Conservation (phyloP, 2,797 vertebrate genomes). For the Silurus aristotelis region DNA sequence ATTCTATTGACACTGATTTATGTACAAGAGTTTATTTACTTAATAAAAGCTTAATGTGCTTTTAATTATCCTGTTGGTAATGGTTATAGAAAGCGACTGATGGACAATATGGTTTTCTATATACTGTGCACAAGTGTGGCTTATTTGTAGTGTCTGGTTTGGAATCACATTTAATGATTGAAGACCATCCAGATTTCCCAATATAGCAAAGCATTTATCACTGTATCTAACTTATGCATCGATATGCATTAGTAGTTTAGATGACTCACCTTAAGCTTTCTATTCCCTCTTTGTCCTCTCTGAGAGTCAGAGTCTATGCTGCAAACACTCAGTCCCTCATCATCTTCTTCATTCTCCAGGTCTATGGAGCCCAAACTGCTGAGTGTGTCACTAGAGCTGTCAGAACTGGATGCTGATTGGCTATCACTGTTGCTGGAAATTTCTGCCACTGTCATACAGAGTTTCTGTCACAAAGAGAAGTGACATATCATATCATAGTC, state of each 20-base stretch:
- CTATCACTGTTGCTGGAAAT: conserved; percentile 88
- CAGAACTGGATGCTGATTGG: conserved; percentile 87
- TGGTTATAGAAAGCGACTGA: not conserved
- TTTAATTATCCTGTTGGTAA: not conserved
- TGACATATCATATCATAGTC: conserved; percentile 35
- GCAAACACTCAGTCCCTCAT: conserved; percentile 81
- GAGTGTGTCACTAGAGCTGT: conserved; percentile 86
- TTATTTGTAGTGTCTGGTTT: not conserved
- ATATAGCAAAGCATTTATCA: not conserved
- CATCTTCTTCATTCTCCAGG: conserved; percentile 82
- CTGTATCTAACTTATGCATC: not conserved
- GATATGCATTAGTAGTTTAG: not conserved
- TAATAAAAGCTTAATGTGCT: not conserved
- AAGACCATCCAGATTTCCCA: not conserved
- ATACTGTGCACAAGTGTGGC: not conserved
- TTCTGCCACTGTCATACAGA: conserved; percentile 80
- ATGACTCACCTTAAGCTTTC: conserved; percentile 75
- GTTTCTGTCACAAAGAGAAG: conserved; percentile 69
- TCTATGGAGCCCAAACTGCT: conserved; percentile 90
- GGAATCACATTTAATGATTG: not conserved
- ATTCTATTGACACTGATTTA: not conserved
- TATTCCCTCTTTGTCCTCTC: conserved; percentile 76
- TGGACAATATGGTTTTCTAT: not conserved
- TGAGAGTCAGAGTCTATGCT: conserved; percentile 87
- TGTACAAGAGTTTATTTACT: not conserved